These are phyloP conservation scores for Linyphia triangularis DNA, from an alignment of 2,888 invertebrate genomes.

Conservation along the genomic window DNA sequence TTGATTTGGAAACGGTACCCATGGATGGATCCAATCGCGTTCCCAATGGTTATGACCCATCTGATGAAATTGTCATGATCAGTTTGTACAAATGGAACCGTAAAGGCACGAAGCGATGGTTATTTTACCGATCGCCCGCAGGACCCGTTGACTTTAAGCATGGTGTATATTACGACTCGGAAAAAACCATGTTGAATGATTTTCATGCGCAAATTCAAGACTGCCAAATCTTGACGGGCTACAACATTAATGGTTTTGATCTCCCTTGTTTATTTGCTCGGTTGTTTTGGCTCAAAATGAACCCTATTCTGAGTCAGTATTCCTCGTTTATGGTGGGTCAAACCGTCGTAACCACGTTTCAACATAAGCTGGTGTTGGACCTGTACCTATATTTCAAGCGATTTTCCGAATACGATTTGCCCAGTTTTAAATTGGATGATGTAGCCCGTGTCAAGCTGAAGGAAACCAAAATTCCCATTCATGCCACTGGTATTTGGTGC, in stretches of 20 bases:
- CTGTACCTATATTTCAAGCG: conserved; percentile 22
- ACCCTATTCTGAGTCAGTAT: background rate
- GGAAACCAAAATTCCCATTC: conserved; percentile 4
- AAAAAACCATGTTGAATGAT: background rate
- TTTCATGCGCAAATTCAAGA: conserved; percentile 23
- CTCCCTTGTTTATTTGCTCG: conserved; percentile 21
- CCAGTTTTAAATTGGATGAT: conserved; percentile 47
- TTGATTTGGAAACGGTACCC: conserved; percentile 45
- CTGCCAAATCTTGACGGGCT: conserved; percentile 28
- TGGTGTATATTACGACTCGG: conserved; percentile 1
- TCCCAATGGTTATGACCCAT: background rate
- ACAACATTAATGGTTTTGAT: conserved; percentile 55
- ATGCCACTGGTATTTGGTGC: conserved; percentile 22
- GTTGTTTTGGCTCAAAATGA: background rate
- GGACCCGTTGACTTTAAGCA: background rate
- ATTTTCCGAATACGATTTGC: conserved; percentile 40
- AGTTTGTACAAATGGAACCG: conserved; percentile 27
- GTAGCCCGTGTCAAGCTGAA: conserved; percentile 26
- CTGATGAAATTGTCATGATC: conserved; percentile 33
- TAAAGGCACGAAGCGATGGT: background rate
- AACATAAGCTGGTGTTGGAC: conserved; percentile 38
- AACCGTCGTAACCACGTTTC: background rate
- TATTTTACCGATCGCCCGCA: background rate
- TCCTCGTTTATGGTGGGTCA: background rate
- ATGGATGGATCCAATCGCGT: conserved; percentile 10